Base-by-base conservation (phyloP, 2,113 vertebrate genomes). In the Tympanuchus pallidicinctus region DNA sequence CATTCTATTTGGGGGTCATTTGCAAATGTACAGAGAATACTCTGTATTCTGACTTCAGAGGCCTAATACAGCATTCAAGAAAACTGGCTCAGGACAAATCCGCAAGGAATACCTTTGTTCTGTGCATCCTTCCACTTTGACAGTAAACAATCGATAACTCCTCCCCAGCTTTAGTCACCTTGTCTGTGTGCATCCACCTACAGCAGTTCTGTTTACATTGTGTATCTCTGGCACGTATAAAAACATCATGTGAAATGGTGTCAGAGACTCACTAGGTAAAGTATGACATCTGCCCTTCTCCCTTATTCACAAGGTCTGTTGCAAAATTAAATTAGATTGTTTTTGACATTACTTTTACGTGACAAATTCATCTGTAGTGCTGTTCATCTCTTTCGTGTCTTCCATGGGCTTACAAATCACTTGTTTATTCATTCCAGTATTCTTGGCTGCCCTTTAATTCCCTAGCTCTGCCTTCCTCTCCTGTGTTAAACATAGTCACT, bases 91-190 rank as follows among this genome's bases (percentile, higher is more conserved):
- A 71, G 76, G 86, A 93, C 86, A 75, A 83, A 74, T 92, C 86
- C 57, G 52, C 61, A 36, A 22, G 86, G 86, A 78, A 43, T 38
- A 38, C 21, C 76, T 92, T 84, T 86, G 93, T 60, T 90, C 72
- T 78, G 47, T 74, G 61, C 77, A 64, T 92, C 80, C 38, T 93
- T 93, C 88, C 57, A 36, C 47, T 94, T 14, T 78, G 83, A 75
- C 88, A 90, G 80, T 61, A 93, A 94, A 67, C 86, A 92, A 93
- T 95, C 96, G 67, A 95, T 96, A 95, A 75, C 47, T 94, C 83
- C 90, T 91, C 42, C 38, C 73, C 0, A 0, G 19, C 47, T 83
- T 28, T 34, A 93, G 82, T 91, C 90, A 78, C 77, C 73, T 69
- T 92, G 76, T 90, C 92, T 90, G 60, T 75, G 63, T 40, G 38